phyloP scores from a whole-genome alignment of 2,797 vertebrate species.

The Aeoliscus strigatus region DNA sequence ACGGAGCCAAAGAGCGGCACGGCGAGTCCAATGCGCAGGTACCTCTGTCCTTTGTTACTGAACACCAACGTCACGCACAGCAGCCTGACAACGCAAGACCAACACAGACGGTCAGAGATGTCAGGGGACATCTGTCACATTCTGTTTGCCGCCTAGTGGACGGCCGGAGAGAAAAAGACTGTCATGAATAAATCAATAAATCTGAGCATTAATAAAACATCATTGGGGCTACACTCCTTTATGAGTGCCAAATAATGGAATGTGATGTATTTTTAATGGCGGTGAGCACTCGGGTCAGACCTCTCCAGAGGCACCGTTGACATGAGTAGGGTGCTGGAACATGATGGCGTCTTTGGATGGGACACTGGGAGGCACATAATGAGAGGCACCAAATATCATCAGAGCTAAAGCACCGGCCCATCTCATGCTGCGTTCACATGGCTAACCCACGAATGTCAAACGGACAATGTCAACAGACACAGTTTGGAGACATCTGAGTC shows the following conservation, averaged over 20 bases:
- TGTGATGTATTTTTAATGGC: constrained; percentile 66
- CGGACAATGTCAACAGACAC: no score
- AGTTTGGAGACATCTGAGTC: no score
- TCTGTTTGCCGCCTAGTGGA: constrained; percentile 17
- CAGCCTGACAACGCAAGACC: constrained; percentile 71
- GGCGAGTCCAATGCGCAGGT: constrained; percentile 82
- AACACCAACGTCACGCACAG: constrained; percentile 87
- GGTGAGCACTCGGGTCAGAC: constrained; percentile 42
- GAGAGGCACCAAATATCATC: no score
- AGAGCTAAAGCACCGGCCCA: no score
- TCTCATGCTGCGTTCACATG: no score
- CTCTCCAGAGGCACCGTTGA: constrained; percentile 44
- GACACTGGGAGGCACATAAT: not conserved
- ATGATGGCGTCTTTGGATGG: constrained; percentile 41
- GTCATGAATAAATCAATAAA: constrained; percentile 67
- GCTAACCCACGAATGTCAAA: no score
- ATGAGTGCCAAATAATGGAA: constrained; percentile 66
- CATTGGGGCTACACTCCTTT: constrained; percentile 60
- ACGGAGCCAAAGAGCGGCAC: constrained; percentile 84
- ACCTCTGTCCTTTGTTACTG: constrained; percentile 81
- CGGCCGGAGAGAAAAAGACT: constrained; percentile 52
- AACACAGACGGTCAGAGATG: constrained; percentile 17
- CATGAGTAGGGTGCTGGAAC: constrained; percentile 39
- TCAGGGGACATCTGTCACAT: constrained; percentile 9
- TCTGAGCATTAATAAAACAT: constrained; percentile 72